Conservation (phyloP, 30 jellyfish, hydroid and myxozoan species). For the Aurelia coerulea region DNA sequence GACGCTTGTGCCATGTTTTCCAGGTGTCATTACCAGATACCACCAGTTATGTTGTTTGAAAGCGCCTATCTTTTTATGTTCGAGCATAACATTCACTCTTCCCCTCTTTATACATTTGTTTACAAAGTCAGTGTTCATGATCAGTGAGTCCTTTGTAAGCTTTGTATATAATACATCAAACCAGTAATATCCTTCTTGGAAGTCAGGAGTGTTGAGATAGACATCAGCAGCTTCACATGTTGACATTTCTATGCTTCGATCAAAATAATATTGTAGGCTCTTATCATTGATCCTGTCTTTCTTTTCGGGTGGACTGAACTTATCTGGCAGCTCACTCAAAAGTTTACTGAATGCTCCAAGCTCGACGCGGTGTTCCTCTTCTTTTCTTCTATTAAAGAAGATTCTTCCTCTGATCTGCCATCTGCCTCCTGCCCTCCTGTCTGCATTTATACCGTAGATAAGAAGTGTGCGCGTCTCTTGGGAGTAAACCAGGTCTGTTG, state of each 20-base stretch:
- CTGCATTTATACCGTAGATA: slow-evolving; percentile 17
- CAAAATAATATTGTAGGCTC: slow-evolving; percentile 20
- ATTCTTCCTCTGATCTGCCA: slow-evolving; percentile 37
- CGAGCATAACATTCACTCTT: neutral
- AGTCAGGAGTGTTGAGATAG: slow-evolving; percentile 37
- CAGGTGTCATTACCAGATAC: neutral
- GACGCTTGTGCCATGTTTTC: too few relatives aligned
- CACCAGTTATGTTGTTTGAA: neutral
- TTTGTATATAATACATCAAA: slow-evolving; percentile 4
- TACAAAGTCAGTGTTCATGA: slow-evolving; percentile 19
- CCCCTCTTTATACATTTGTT: slow-evolving; percentile 34
- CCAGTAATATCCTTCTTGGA: slow-evolving; percentile 21
- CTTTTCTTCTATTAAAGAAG: slow-evolving; percentile 31
- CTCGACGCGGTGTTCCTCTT: slow-evolving; percentile 6
- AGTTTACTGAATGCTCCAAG: neutral
- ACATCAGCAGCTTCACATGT: slow-evolving; percentile 10
- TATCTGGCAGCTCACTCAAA: slow-evolving; percentile 10
- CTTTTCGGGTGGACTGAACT: slow-evolving; percentile 14
- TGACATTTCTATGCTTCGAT: slow-evolving; percentile 16
- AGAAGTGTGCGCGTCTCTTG: slow-evolving; percentile 4
- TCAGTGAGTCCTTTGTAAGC: slow-evolving; percentile 5
- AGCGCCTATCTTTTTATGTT: neutral
- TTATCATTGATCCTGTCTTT: neutral
- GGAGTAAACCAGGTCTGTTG: slow-evolving; percentile 23
- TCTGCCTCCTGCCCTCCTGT: neutral